Percentiles rank a stretch among this genome's conserved stretches.
Conservation (phyloP, 2,888 invertebrate genomes). For the Caenorhabditis japonica region DNA sequence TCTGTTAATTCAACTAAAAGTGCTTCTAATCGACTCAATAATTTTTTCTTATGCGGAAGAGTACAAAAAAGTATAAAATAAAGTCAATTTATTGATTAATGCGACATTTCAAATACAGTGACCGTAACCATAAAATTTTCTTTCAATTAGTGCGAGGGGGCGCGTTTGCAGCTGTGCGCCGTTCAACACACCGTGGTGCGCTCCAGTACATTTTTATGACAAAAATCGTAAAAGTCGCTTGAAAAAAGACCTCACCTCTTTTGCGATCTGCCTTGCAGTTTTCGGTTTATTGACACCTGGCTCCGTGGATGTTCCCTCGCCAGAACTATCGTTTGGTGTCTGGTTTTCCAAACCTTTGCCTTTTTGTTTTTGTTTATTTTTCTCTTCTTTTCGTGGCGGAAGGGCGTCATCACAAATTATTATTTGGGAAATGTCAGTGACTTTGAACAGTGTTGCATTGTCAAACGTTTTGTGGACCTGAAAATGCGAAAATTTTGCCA, state of each 20-base stretch:
- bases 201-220: too few relatives aligned
- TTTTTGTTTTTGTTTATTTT: background rate
- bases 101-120: too few relatives aligned
- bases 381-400: background rate
- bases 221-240: background rate
- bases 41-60: too few relatives aligned
- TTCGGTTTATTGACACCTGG: too few relatives aligned
- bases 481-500: background rate
- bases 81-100: too few relatives aligned
- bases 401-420: slow-evolving; percentile 21
- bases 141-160: too few relatives aligned
- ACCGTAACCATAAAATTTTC: too few relatives aligned
- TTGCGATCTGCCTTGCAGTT: slow-evolving; percentile 11
- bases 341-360: background rate
- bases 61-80: too few relatives aligned
- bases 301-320: background rate
- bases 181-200: too few relatives aligned
- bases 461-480: slow-evolving; percentile 38
- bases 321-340: background rate
- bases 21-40: too few relatives aligned
- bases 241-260: slow-evolving; percentile 1
- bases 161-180: too few relatives aligned
- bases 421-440: slow-evolving; percentile 31
- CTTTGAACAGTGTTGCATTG: slow-evolving; percentile 19
- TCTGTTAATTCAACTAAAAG: too few relatives aligned